Conservation (phyloP, 1,140 invertebrate species). For the Drosophila kohkoa region DNA sequence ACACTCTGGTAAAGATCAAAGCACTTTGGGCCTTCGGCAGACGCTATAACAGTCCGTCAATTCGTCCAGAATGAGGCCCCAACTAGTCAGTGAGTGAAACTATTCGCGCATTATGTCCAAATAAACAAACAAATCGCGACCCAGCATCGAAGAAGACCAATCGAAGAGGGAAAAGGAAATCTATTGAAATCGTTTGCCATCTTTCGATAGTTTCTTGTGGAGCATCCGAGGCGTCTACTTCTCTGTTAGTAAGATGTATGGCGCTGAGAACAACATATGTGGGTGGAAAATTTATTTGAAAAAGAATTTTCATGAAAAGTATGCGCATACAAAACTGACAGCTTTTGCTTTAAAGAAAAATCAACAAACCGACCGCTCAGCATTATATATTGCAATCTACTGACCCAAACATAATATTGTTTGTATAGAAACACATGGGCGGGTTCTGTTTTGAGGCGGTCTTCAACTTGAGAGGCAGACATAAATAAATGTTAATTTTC, state of each 20-base stretch:
- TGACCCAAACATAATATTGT: slow-evolving; percentile 58
- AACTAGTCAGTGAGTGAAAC: slow-evolving; percentile 70
- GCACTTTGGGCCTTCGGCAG: slow-evolving; percentile 41
- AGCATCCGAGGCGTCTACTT: slow-evolving; percentile 1
- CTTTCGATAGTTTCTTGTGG: slow-evolving; percentile 35
- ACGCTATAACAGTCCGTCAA: slow-evolving; percentile 50
- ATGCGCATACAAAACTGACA: slow-evolving; percentile 80
- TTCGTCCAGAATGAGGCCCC: slow-evolving; percentile 35
- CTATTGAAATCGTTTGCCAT: slow-evolving; percentile 36
- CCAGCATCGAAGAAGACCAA: slow-evolving; percentile 47
- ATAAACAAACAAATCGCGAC: slow-evolving; percentile 70
- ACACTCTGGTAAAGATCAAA: slow-evolving; percentile 72
- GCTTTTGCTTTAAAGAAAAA: slow-evolving; percentile 73
- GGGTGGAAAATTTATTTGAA: slow-evolving; percentile 77
- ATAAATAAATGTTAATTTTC: slow-evolving; percentile 38
- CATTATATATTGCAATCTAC: slow-evolving; percentile 73
- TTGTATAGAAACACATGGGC: slow-evolving; percentile 51
- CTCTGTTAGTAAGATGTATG: slow-evolving; percentile 56
- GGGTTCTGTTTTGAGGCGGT: slow-evolving; percentile 15
- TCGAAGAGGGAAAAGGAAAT: slow-evolving; percentile 46
- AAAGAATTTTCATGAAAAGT: slow-evolving; percentile 81
- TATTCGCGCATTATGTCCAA: slow-evolving; percentile 82
- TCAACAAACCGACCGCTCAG: slow-evolving; percentile 67
- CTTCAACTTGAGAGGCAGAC: background rate
- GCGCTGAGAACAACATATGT: slow-evolving; percentile 48